Evolutionary conservation across 2,797 vertebrate species (phyloP), one percentile per base, ranked within the genome.

Genomic region (Lacerta agilis): DNA sequence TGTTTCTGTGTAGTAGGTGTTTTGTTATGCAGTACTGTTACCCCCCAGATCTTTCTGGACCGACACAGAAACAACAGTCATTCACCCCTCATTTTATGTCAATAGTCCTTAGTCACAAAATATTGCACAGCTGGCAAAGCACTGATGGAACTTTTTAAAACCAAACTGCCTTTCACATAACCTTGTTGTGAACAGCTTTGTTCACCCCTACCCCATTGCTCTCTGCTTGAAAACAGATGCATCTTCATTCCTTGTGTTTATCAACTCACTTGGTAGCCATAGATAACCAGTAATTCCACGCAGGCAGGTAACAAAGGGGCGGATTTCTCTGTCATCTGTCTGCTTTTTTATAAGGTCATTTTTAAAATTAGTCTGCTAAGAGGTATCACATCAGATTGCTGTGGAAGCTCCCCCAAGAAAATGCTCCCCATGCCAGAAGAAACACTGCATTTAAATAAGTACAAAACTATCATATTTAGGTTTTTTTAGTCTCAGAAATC

Each of bases 161-260:
- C 85, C 85, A 49, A 67, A 49, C 81, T 13, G 23, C 86, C n/a
- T 87, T 81, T 9, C 49, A 8, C 77, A 36, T 2, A 78, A 15
- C 3, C 1, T 87, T 88, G 2, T 82, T 43, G 3, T 67, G 67
- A 79, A 87, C 9, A 15, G 9, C 27, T 49, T 45, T 9, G 4
- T 66, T 77, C 5, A 45, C 81, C 1, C 72, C 1, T 2, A 49
- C 11, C 5, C 41, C 43, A 5, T 90, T 89, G 58, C 64, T 89
- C 71, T 89, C 36, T 29, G 72, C 23, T 41, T 79, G 67, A 45
- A 87, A 87, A 72, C 41, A 11, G n/a, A 38, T 79, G 36, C 6
- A 4, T 73, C 20, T 87, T 91, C 79, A 27, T 88, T 88, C 49
- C 49, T 55, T 55, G 49, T 55, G 49, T 18, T 73, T 20, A 5